These are phyloP conservation scores for Agapornis canus DNA, from an alignment of 2,797 vertebrate species.

Conservation along the genomic window DNA sequence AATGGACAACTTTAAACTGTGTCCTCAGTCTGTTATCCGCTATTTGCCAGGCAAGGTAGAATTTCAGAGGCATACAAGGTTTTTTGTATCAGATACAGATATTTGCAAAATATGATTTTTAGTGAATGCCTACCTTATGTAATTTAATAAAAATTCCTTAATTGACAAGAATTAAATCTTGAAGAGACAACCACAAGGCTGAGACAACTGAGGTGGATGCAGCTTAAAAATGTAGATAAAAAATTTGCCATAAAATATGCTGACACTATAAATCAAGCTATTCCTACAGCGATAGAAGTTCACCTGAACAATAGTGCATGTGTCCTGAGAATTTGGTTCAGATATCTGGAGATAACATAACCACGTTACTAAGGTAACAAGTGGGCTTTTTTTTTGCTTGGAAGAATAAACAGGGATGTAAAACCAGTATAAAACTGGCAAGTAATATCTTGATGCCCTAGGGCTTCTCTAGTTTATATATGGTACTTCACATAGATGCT, in stretches of 20 bases:
- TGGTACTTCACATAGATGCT: neutral
- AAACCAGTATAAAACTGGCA: conserved; percentile 5
- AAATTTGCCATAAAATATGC: neutral
- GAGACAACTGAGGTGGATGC: neutral
- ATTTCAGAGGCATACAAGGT: neutral
- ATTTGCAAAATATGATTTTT: neutral
- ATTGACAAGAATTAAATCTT: neutral
- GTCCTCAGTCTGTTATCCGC: neutral
- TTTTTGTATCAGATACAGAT: neutral
- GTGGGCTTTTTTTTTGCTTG: neutral
- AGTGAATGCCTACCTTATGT: neutral
- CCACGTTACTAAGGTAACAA: conserved; percentile 49
- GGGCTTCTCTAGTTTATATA: neutral
- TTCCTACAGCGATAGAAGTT: neutral
- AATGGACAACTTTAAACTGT: neutral
- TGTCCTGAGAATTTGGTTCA: neutral
- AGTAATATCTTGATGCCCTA: neutral
- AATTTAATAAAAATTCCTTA: neutral
- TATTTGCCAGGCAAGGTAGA: neutral
- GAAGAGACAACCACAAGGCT: neutral
- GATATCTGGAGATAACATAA: neutral
- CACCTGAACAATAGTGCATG: neutral
- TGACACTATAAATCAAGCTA: neutral
- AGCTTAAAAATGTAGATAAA: neutral
- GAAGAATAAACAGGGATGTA: conserved; percentile 18